A percentile compares a stretch with the other conserved stretches of the same genome.
These are phyloP conservation scores for Mycalesis mineus DNA, from an alignment of 2,888 invertebrate species.

Conservation along the genomic window DNA sequence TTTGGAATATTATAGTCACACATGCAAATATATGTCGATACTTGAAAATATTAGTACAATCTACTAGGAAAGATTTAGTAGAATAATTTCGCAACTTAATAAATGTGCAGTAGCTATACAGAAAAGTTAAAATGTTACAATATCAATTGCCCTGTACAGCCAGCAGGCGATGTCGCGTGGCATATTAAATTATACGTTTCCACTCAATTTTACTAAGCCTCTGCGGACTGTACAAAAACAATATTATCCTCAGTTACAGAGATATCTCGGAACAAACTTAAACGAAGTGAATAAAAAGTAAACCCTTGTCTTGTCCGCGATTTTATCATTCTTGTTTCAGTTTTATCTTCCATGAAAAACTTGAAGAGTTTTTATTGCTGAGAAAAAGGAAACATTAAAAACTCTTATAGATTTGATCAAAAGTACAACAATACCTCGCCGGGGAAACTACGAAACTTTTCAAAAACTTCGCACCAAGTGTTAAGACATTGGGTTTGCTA, in stretches of 20 bases:
- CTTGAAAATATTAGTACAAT: too few relatives aligned
- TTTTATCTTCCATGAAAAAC: conserved; percentile 10
- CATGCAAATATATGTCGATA: too few relatives aligned
- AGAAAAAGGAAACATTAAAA: conserved; percentile 9
- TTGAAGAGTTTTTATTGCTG: neutral
- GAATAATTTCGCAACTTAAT: too few relatives aligned
- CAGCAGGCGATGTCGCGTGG: too few relatives aligned
- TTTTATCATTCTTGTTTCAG: conserved; percentile 13
- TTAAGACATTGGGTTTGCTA: conserved; percentile 1
- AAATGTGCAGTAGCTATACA: too few relatives aligned
- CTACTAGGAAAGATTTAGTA: too few relatives aligned
- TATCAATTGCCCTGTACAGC: too few relatives aligned
- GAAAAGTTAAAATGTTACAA: too few relatives aligned
- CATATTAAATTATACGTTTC: too few relatives aligned
- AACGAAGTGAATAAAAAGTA: conserved; percentile 5
- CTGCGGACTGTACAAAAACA: neutral
- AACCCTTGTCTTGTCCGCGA: conserved; percentile 4
- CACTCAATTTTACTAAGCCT: neutral
- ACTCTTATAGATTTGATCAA: conserved; percentile 12
- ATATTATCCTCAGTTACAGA: neutral
- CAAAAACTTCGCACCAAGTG: neutral
- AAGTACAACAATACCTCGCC: neutral
- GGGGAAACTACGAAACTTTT: neutral
- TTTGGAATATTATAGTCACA: too few relatives aligned
- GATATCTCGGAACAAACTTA: conserved; percentile 4